Conservation (phyloP, 2,797 vertebrate species). For the Neosalanx taihuensis region DNA sequence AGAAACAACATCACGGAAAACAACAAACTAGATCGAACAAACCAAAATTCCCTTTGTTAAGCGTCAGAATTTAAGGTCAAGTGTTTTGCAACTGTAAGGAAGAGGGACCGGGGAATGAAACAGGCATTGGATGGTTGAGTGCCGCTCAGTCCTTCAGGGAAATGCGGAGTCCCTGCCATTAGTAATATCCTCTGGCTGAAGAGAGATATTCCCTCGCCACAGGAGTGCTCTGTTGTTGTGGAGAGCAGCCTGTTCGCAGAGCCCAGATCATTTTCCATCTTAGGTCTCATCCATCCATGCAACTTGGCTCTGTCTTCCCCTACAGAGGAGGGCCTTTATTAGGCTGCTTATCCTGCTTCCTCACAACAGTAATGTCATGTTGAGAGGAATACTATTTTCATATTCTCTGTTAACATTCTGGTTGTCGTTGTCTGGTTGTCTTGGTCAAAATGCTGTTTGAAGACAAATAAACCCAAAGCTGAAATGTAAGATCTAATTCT, state of each 20-base stretch:
- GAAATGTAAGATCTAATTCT: slow-evolving; percentile 35
- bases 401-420: too few species aligned
- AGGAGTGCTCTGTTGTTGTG: slow-evolving; percentile 17
- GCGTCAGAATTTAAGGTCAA: not conserved
- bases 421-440: slow-evolving; percentile 16
- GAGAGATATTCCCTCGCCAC: slow-evolving; percentile 17
- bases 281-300: slow-evolving; percentile 15
- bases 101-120: slow-evolving; percentile 1
- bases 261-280: slow-evolving; percentile 22
- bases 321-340: not conserved
- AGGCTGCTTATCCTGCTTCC: slow-evolving; percentile 11
- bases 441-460: slow-evolving; percentile 30
- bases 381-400: too few species aligned
- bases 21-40: not conserved
- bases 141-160: slow-evolving; percentile 7
- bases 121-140: slow-evolving; percentile 2
- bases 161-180: slow-evolving; percentile 25
- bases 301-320: slow-evolving; percentile 29
- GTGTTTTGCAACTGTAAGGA: not conserved
- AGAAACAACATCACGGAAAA: not conserved
- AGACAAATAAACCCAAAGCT: slow-evolving; percentile 18
- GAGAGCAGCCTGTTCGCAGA: slow-evolving; percentile 6
- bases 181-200: slow-evolving; percentile 26
- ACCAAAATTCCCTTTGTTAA: not conserved
- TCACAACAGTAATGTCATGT: not conserved